Evolutionary conservation across 2,113 vertebrate species (phyloP).

Genomic region (Albula glossodonta): DNA sequence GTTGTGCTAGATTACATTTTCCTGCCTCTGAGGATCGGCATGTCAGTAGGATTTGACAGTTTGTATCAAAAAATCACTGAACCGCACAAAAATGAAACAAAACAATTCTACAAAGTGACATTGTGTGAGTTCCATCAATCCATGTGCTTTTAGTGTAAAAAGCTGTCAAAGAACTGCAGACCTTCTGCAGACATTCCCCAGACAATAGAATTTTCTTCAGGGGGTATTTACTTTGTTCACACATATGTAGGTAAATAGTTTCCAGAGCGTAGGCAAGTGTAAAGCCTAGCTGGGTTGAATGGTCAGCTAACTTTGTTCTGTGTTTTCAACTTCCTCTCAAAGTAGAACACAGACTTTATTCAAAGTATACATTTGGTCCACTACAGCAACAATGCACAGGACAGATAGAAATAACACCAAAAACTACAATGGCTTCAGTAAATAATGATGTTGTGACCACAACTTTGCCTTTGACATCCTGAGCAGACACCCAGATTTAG

Average conservation of each 20-base stretch:
- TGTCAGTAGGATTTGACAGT: not conserved
- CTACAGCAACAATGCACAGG: too few relatives aligned
- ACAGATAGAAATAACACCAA: too few relatives aligned
- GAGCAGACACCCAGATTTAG: not conserved
- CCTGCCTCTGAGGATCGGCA: slow-evolving; percentile 30
- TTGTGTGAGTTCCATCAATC: not conserved
- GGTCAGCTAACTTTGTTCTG: too few relatives aligned
- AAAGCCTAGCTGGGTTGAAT: too few relatives aligned
- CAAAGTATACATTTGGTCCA: too few relatives aligned
- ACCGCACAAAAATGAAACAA: not conserved
- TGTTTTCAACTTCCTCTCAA: too few relatives aligned
- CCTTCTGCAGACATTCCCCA: not conserved
- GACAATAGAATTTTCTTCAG: not conserved
- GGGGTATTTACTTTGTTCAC: not conserved
- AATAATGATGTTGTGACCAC: too few relatives aligned
- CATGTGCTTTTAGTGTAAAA: not conserved
- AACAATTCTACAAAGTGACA: not conserved
- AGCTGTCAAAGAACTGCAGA: not conserved
- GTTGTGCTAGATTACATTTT: slow-evolving; percentile 36
- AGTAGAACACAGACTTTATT: too few relatives aligned
- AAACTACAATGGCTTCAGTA: too few relatives aligned
- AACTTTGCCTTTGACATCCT: too few relatives aligned
- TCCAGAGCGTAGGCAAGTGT: too few relatives aligned
- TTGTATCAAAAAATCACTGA: not conserved
- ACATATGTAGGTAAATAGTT: too few relatives aligned